These are phyloP conservation scores for Rattus rattus DNA, from an alignment of 2,113 vertebrate species.

Conservation along the genomic window DNA sequence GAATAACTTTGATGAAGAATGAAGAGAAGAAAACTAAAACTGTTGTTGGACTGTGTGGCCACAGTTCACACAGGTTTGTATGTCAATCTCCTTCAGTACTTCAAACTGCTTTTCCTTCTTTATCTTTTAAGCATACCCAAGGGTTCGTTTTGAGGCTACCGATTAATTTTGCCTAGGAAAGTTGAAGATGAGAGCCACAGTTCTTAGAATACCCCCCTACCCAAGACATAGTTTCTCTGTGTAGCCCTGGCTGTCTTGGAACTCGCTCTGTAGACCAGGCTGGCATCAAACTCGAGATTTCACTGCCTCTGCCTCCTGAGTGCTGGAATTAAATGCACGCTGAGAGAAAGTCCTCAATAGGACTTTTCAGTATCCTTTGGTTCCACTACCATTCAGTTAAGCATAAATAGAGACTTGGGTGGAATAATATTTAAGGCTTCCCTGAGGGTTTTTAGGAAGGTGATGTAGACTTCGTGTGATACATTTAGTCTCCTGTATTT, in stretches of 20 bases:
- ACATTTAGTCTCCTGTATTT: neutral
- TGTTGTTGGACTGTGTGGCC: neutral
- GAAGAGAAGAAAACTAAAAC: neutral
- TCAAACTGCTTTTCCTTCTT: neutral
- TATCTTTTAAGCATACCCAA: neutral
- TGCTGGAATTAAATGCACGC: neutral
- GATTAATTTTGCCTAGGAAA: conserved; percentile 9
- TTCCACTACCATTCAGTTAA: neutral
- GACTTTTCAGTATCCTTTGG: neutral
- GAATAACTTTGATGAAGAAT: neutral
- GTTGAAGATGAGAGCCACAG: neutral
- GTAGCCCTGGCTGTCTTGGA: neutral
- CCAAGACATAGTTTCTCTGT: neutral
- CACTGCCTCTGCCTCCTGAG: neutral
- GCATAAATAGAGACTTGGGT: neutral
- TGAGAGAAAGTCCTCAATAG: conserved; percentile 25
- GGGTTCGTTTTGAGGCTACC: neutral
- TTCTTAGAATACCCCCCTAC: neutral
- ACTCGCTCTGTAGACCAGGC: neutral
- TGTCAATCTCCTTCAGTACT: neutral
- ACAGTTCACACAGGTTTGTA: neutral
- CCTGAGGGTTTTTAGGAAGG: neutral
- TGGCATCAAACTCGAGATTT: neutral
- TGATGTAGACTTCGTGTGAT: neutral
- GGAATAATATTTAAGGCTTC: conserved; percentile 4